A percentile compares a stretch with the other conserved stretches of the same genome.
These are phyloP conservation scores for Epinephelus fuscoguttatus DNA, from an alignment of 2,113 vertebrate species.

Conservation along the genomic window DNA sequence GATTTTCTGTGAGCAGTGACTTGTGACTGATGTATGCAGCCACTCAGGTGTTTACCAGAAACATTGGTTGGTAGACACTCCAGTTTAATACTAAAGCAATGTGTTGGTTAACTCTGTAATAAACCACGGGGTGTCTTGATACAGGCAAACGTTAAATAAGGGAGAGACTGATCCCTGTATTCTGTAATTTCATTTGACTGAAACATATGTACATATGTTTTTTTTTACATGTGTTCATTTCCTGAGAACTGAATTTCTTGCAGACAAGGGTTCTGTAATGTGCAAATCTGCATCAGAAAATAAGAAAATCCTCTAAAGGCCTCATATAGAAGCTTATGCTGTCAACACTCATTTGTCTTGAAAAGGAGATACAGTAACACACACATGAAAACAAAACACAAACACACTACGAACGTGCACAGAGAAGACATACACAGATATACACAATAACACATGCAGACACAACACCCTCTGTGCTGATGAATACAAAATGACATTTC, in stretches of 20 bases:
- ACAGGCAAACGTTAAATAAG: not conserved
- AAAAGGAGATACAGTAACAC: conserved; percentile 11
- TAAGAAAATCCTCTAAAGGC: conserved; percentile 28
- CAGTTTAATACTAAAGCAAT: not conserved
- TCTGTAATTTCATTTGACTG: conserved; percentile 14
- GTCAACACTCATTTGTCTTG: conserved; percentile 35
- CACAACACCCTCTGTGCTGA: conserved; percentile 7
- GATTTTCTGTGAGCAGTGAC: not conserved
- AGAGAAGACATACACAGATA: not conserved
- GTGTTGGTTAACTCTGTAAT: not conserved
- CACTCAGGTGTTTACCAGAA: not conserved
- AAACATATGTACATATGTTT: not conserved
- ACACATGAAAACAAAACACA: not conserved
- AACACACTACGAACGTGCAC: not conserved
- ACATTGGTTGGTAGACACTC: not conserved
- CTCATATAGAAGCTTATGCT: conserved; percentile 26
- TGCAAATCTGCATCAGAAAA: conserved; percentile 10
- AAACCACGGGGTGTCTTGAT: not conserved
- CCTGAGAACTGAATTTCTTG: conserved; percentile 1
- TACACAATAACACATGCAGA: not conserved
- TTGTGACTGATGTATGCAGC: not conserved
- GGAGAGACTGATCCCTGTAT: not conserved
- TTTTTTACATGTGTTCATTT: not conserved
- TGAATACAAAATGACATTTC: conserved; percentile 65
- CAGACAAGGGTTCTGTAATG: not conserved